These are phyloP conservation scores for Diplolepis rosae DNA, from an alignment of 2,888 invertebrate species.

Conservation along the genomic window DNA sequence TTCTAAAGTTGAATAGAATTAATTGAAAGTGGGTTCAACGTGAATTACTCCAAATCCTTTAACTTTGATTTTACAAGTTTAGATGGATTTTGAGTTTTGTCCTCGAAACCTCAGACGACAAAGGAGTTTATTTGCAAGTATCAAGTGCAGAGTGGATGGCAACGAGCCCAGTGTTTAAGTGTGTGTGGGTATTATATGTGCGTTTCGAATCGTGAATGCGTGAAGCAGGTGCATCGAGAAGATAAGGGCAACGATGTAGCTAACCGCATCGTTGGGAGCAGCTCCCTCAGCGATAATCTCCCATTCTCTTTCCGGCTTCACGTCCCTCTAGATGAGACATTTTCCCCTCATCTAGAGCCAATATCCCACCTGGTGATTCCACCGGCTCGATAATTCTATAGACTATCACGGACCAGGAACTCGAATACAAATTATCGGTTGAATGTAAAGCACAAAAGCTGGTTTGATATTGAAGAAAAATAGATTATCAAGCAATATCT, in stretches of 20 bases:
- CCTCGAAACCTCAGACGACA: no score
- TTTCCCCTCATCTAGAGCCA: background rate
- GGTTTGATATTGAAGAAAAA: background rate
- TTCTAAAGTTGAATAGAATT: no score
- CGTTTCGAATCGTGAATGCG: background rate
- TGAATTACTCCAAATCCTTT: no score
- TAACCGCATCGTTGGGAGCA: slow-evolving; percentile 16
- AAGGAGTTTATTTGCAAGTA: slow-evolving; percentile 3
- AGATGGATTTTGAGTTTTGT: no score
- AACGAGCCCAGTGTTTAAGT: no score
- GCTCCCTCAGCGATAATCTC: slow-evolving; percentile 14
- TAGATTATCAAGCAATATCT: background rate
- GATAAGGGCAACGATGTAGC: slow-evolving; percentile 12
- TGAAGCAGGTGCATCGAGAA: slow-evolving; percentile 14
- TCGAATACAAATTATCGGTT: background rate
- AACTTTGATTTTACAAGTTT: no score
- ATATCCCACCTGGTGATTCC: slow-evolving; percentile 28
- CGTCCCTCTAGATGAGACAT: slow-evolving; percentile 14
- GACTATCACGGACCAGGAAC: background rate
- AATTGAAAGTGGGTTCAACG: no score
- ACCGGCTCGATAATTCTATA: background rate
- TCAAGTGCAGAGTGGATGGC: background rate
- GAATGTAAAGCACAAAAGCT: background rate
- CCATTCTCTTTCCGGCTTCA: slow-evolving; percentile 2
- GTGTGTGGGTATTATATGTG: no score